Percentiles rank a stretch among this genome's conserved stretches.
Evolutionary conservation across 2,797 vertebrate genomes (phyloP).

Genomic region (Micrastur ruficollis): DNA sequence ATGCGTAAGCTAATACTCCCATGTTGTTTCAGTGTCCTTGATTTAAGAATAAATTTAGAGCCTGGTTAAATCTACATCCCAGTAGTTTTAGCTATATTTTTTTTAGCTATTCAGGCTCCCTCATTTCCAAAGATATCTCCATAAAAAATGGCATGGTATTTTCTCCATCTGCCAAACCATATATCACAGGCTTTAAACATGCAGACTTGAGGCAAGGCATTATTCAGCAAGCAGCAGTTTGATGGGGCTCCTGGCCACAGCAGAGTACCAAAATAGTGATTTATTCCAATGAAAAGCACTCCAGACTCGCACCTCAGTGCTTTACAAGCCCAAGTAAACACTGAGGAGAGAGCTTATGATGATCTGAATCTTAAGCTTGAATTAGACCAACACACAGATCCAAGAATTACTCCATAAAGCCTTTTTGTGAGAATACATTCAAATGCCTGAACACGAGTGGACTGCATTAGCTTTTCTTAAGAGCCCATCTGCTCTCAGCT

Average conservation of each 20-base stretch:
- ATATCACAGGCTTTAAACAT: neutral
- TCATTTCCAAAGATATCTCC: conserved; percentile 25
- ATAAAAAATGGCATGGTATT: conserved; percentile 13
- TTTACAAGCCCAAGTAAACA: neutral
- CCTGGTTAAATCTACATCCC: neutral
- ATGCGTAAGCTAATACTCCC: neutral
- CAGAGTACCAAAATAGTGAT: neutral
- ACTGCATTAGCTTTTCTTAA: neutral
- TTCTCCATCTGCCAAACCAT: conserved; percentile 42
- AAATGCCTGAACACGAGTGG: neutral
- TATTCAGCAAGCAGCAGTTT: conserved; percentile 10
- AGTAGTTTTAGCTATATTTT: neutral
- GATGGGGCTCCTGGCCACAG: neutral
- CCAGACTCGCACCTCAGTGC: neutral
- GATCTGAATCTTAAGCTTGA: neutral
- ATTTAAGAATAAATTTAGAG: conserved; percentile 3
- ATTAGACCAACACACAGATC: neutral
- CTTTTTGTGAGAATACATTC: neutral
- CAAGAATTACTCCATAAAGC: neutral
- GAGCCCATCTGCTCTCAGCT: neutral
- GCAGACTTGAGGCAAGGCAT: neutral
- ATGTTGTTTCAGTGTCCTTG: neutral
- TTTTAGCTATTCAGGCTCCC: neutral
- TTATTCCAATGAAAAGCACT: neutral
- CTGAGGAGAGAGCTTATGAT: neutral